Conservation (phyloP, 2,888 invertebrate genomes). For the Gortyna flavago region DNA sequence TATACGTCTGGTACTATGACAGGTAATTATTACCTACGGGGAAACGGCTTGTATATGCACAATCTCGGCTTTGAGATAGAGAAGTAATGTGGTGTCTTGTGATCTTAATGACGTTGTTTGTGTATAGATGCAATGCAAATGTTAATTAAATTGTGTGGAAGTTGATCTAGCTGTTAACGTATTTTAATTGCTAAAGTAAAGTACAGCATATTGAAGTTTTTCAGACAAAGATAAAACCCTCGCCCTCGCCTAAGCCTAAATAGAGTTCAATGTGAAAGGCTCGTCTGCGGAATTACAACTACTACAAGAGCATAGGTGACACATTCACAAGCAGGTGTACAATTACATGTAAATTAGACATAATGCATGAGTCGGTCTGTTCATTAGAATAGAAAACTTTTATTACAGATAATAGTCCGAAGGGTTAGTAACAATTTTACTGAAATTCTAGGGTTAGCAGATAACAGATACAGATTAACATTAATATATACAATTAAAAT, state of each 20-base stretch:
- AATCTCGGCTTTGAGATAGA: conserved; percentile 25
- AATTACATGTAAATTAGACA: too few species aligned
- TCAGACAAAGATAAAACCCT: neutral
- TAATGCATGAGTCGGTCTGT: neutral
- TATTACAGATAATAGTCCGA: too few species aligned
- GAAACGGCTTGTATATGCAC: neutral
- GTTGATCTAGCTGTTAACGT: neutral
- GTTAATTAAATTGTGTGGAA: neutral
- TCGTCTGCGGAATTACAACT: neutral
- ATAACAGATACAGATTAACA: too few species aligned
- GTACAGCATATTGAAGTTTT: neutral
- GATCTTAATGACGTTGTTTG: conserved; percentile 8
- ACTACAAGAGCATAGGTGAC: neutral
- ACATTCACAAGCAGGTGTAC: too few species aligned
- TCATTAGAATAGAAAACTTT: too few species aligned
- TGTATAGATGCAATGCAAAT: conserved; percentile 9
- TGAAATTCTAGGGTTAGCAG: too few species aligned
- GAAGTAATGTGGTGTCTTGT: conserved; percentile 11
- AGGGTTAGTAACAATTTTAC: too few species aligned
- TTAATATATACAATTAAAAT: too few species aligned
- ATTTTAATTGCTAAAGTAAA: neutral
- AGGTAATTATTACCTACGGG: conserved; percentile 37
- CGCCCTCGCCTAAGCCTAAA: too few species aligned
- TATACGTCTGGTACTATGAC: conserved; percentile 34
- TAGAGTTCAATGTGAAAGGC: neutral